phyloP scores from a whole-genome alignment of 2,888 invertebrate genomes.

The Aleiodes leptofemur region DNA sequence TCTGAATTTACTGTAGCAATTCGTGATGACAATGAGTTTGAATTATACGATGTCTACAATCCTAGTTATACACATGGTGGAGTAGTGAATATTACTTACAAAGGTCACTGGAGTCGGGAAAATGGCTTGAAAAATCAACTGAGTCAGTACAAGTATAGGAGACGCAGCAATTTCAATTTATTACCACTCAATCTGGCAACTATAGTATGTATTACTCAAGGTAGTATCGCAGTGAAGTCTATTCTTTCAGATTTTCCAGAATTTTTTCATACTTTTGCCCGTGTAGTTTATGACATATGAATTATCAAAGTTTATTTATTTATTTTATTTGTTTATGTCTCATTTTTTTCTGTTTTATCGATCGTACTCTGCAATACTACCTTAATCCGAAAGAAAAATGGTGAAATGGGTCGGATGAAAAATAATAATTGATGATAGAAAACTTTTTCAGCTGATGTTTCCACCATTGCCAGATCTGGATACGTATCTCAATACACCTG shows the following conservation, averaged over 20 bases:
- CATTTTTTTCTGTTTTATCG: too few species aligned
- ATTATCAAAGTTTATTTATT: too few species aligned
- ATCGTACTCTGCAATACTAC: too few species aligned
- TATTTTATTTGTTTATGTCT: too few species aligned
- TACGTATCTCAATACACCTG: constrained; percentile 50
- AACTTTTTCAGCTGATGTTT: constrained; percentile 44
- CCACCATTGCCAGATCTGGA: constrained; percentile 51
- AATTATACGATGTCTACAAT: constrained; percentile 65
- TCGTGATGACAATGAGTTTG: constrained; percentile 48
- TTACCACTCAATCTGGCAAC: constrained; percentile 63
- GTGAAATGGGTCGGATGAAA: constrained; percentile 1
- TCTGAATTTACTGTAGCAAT: constrained; percentile 62
- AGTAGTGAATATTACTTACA: constrained; percentile 60
- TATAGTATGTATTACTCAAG: constrained; percentile 48
- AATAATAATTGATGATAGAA: neutral
- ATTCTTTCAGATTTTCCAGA: too few species aligned
- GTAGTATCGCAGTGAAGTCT: too few species aligned
- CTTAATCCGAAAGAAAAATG: neutral
- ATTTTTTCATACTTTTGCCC: too few species aligned
- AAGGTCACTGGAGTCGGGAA: constrained; percentile 59
- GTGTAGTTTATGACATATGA: too few species aligned
- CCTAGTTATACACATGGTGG: constrained; percentile 65
- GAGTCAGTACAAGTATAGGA: constrained; percentile 64
- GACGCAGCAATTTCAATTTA: constrained; percentile 63
- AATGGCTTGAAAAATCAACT: constrained; percentile 58